Conservation (phyloP, 1,140 invertebrate genomes). For the Sitophilus oryzae region DNA sequence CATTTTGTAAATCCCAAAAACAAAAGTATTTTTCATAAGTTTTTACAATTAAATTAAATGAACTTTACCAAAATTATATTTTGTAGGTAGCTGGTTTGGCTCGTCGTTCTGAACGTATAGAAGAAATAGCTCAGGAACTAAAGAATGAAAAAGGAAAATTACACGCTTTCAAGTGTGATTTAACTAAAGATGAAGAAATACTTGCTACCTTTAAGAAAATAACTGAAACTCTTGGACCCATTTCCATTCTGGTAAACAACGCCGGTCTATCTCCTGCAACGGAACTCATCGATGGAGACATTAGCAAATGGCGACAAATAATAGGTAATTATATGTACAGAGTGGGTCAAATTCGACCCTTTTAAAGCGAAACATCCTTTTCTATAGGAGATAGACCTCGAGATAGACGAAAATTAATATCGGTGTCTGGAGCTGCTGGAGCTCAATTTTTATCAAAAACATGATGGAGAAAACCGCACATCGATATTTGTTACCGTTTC, state of each 20-base stretch:
- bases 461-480: no score
- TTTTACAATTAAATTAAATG: no score
- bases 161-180: constrained; percentile 11
- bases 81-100: constrained; percentile 15
- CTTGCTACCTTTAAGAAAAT: constrained; percentile 1
- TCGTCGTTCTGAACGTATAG: constrained; percentile 1
- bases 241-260: constrained; percentile 16
- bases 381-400: no score
- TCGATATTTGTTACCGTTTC: no score
- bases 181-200: constrained; percentile 10
- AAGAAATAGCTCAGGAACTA: constrained; percentile 1
- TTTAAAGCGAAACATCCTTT: no score
- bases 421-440: no score
- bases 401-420: no score
- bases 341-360: no score
- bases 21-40: no score
- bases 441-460: no score
- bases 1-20: no score
- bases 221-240: constrained; percentile 6
- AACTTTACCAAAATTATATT: neutral
- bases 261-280: constrained; percentile 5
- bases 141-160: constrained; percentile 10
- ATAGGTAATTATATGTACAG: constrained; percentile 11
- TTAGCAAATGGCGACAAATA: constrained; percentile 10
- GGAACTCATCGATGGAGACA: constrained; percentile 8